phyloP scores from a whole-genome alignment of 1,140 invertebrate species.

The Drosophila carrolli region DNA sequence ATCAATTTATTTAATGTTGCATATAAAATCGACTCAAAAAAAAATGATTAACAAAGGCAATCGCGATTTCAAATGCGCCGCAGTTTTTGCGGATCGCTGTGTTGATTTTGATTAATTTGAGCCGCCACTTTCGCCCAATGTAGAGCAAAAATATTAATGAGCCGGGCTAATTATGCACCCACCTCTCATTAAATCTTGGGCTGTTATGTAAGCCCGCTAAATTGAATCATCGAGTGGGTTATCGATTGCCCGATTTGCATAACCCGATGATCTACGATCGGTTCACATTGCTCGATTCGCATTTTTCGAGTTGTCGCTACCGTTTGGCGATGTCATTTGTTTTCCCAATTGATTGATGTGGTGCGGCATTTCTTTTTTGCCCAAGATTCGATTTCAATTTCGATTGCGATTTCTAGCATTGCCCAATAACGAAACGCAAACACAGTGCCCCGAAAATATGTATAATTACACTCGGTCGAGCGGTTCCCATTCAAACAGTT shows the following conservation, averaged over 20 bases:
- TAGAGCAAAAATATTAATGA: constrained; percentile 49
- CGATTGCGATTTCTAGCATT: constrained; percentile 42
- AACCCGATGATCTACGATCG: constrained; percentile 38
- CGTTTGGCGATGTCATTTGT: constrained; percentile 57
- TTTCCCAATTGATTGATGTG: constrained; percentile 62
- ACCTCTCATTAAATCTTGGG: not conserved
- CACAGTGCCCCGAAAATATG: constrained; percentile 43
- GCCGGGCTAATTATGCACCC: constrained; percentile 35
- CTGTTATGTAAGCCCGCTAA: constrained; percentile 39
- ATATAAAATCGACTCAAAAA: constrained; percentile 16
- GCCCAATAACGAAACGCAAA: constrained; percentile 52
- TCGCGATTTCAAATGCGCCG: constrained; percentile 63
- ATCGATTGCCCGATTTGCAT: constrained; percentile 57
- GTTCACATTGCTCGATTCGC: constrained; percentile 18
- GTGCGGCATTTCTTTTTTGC: constrained; percentile 53
- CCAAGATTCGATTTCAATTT: constrained; percentile 4
- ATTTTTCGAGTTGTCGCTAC: constrained; percentile 60
- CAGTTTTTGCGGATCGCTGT: constrained; percentile 8
- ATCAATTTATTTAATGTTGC: constrained; percentile 66
- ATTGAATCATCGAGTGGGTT: constrained; percentile 38
- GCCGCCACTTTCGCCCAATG: constrained; percentile 42
- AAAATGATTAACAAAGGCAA: constrained; percentile 17
- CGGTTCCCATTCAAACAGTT: constrained; percentile 48
- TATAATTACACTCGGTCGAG: constrained; percentile 46
- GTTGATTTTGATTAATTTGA: constrained; percentile 53